Evolutionary conservation across 2,888 invertebrate genomes (phyloP).

Genomic region (Stenotaenia linearis): DNA sequence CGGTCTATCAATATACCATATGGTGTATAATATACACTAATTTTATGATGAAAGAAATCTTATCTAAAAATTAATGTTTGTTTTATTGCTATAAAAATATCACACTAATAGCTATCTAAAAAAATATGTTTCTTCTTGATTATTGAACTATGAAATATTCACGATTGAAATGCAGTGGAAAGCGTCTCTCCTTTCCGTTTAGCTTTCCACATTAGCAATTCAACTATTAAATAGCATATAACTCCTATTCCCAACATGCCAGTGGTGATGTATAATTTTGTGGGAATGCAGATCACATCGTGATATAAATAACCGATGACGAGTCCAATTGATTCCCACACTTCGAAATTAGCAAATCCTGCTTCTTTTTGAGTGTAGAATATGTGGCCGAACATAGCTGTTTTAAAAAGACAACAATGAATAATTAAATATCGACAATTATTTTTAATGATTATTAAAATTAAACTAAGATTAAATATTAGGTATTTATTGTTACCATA

Average conservation of each 20-base stretch:
- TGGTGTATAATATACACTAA: too few relatives aligned
- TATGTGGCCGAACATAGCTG: slow-evolving; percentile 77
- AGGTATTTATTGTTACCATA: too few relatives aligned
- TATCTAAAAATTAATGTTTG: too few relatives aligned
- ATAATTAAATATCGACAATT: neutral
- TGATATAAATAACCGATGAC: slow-evolving; percentile 84
- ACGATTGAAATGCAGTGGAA: neutral
- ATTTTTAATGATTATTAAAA: neutral
- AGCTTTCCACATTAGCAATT: slow-evolving; percentile 28
- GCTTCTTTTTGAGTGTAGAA: slow-evolving; percentile 86
- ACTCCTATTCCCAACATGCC: slow-evolving; percentile 67
- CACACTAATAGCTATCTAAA: too few relatives aligned
- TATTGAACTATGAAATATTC: too few relatives aligned
- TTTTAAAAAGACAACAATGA: slow-evolving; percentile 35
- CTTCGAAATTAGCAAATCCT: slow-evolving; percentile 81
- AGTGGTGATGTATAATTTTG: slow-evolving; percentile 79
- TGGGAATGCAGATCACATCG: slow-evolving; percentile 73
- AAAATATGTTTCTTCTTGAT: too few relatives aligned
- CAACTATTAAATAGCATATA: slow-evolving; percentile 57
- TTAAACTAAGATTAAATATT: too few relatives aligned
- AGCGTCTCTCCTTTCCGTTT: neutral
- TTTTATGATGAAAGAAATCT: too few relatives aligned
- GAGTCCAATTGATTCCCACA: slow-evolving; percentile 86
- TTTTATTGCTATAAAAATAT: too few relatives aligned
- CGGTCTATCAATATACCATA: too few relatives aligned